phyloP scores from a whole-genome alignment of 1,140 invertebrate genomes.

The Penaeus japonicus region DNA sequence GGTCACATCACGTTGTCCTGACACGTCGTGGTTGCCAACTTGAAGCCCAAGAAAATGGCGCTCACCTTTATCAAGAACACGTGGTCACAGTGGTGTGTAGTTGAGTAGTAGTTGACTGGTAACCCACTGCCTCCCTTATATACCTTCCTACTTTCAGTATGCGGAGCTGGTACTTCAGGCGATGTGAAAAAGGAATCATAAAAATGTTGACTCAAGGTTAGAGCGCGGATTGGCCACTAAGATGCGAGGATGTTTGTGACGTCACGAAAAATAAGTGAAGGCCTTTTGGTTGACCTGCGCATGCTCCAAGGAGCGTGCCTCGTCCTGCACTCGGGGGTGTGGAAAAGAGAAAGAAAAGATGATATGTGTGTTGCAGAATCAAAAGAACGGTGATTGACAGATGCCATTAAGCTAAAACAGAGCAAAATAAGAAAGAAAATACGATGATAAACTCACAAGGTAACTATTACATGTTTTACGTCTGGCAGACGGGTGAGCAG shows the following conservation, averaged over 20 bases:
- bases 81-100: not conserved
- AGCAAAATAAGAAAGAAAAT: too few relatives aligned
- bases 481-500: not conserved
- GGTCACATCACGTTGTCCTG: too few relatives aligned
- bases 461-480: not conserved
- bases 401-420: too few relatives aligned
- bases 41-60: too few relatives aligned
- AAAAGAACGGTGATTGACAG: not conserved
- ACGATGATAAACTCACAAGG: too few relatives aligned
- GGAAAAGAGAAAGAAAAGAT: too few relatives aligned
- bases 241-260: conserved; percentile 10
- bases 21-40: too few relatives aligned
- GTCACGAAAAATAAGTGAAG: not conserved
- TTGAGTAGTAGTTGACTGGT: not conserved
- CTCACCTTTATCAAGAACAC: not conserved
- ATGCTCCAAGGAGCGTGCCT: not conserved
- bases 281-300: not conserved
- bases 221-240: conserved; percentile 13
- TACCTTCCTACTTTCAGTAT: conserved; percentile 23
- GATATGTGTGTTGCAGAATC: not conserved
- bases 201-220: conserved; percentile 35
- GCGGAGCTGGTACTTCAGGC: conserved; percentile 4
- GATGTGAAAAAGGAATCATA: conserved; percentile 28
- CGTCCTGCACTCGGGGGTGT: not conserved
- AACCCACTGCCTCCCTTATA: not conserved